Conservation (phyloP, 2,113 vertebrate species). For the Agelaius tricolor region DNA sequence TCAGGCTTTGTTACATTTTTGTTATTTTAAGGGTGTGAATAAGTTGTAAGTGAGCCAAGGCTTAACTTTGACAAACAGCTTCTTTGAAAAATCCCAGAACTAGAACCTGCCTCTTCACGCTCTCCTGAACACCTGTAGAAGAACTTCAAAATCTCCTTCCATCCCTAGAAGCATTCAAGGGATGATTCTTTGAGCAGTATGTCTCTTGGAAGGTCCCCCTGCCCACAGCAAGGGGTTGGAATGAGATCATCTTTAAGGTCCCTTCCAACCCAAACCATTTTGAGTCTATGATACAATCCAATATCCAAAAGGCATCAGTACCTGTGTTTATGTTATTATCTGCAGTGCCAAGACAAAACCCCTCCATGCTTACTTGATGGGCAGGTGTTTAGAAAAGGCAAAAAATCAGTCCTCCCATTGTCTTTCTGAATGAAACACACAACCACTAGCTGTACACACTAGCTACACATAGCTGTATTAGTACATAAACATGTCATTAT, state of each 20-base stretch:
- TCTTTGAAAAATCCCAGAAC: background rate
- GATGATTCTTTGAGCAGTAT: background rate
- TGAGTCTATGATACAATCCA: fast-evolving
- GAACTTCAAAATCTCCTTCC: background rate
- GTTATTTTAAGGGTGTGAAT: background rate
- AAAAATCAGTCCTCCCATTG: background rate
- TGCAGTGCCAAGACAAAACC: background rate
- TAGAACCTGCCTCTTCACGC: background rate
- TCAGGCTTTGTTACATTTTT: background rate
- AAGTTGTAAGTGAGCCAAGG: background rate
- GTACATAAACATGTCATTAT: background rate
- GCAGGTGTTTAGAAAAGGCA: background rate
- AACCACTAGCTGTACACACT: background rate
- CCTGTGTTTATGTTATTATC: background rate
- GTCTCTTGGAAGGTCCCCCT: background rate
- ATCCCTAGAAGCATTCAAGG: background rate
- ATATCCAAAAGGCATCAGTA: background rate
- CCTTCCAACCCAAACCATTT: background rate
- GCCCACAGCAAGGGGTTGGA: background rate
- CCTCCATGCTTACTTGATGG: background rate
- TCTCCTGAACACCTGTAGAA: background rate
- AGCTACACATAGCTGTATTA: background rate
- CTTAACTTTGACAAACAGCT: background rate
- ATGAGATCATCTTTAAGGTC: background rate
- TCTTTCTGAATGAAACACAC: background rate